Conservation (phyloP, 2,888 invertebrate species). For the Pristionchus entomophagus region DNA sequence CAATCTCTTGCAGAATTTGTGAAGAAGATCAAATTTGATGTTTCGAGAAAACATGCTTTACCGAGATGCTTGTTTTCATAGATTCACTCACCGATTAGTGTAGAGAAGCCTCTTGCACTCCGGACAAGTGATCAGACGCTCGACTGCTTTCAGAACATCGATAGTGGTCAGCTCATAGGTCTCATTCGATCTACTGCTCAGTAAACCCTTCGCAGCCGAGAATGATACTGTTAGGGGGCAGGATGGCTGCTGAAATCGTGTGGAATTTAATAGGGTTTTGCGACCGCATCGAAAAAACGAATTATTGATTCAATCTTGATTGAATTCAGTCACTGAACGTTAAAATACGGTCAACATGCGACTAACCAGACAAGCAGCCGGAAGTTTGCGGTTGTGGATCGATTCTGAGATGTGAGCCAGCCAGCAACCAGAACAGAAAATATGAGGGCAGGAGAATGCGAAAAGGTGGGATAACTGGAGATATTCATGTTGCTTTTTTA, state of each 20-base stretch:
- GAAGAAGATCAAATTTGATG: too few species aligned
- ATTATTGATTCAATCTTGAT: neutral
- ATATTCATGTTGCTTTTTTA: neutral
- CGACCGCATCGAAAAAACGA: too few species aligned
- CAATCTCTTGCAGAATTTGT: too few species aligned
- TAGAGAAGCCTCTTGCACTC: neutral
- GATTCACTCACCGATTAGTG: neutral
- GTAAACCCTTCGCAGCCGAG: neutral
- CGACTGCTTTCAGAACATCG: neutral
- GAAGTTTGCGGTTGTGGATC: neutral
- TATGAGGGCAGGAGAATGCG: neutral
- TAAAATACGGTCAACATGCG: neutral
- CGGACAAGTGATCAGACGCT: neutral
- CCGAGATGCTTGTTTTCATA: too few species aligned
- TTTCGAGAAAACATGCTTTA: too few species aligned
- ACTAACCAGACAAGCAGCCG: neutral
- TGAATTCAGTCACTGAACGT: neutral
- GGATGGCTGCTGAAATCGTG: neutral
- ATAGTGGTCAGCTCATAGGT: neutral
- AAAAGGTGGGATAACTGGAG: neutral
- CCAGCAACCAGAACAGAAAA: neutral
- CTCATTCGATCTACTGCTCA: neutral
- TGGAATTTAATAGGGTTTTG: neutral
- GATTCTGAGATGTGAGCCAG: neutral
- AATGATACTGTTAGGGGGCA: neutral